These are phyloP conservation scores for Pluvialis apricaria DNA, from an alignment of 2,113 vertebrate species.

Conservation along the genomic window DNA sequence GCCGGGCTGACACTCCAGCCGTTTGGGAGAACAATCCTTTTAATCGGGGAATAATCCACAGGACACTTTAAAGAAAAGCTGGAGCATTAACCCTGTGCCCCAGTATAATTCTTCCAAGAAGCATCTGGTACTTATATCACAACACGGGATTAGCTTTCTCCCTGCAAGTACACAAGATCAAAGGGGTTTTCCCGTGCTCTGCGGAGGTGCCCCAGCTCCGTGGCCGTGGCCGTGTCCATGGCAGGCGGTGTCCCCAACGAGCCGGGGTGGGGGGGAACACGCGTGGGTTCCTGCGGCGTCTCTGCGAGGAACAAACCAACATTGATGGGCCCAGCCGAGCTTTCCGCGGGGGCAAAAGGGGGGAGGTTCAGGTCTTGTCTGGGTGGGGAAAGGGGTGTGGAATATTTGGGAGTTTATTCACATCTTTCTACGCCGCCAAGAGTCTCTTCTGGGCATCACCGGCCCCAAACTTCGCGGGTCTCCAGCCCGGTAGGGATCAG, in stretches of 20 bases:
- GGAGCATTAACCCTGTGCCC: constrained; percentile 71
- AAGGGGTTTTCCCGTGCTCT: constrained; percentile 16
- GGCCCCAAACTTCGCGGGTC: background rate
- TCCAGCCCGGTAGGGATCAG: fast-evolving
- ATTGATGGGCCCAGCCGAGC: background rate
- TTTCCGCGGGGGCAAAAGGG: background rate
- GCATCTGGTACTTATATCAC: constrained; percentile 64
- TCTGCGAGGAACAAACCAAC: background rate
- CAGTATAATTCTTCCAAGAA: constrained; percentile 64
- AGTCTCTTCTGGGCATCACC: background rate
- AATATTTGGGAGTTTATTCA: background rate
- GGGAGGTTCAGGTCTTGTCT: background rate
- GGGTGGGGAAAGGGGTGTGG: background rate
- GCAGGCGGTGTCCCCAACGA: background rate
- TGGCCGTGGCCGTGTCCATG: background rate
- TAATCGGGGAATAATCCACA: constrained; percentile 66
- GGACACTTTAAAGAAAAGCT: constrained; percentile 71
- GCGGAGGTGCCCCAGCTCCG: background rate
- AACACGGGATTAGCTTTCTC: constrained; percentile 63
- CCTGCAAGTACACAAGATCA: constrained; percentile 14
- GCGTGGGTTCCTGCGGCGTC: fast-evolving
- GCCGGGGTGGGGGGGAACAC: background rate
- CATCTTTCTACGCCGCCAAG: background rate
- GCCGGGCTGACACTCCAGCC: constrained; percentile 20
- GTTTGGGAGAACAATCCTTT: constrained; percentile 57